Base-by-base conservation (phyloP, 2,113 vertebrate genomes). In the Speoplatyrhinus poulsoni region DNA sequence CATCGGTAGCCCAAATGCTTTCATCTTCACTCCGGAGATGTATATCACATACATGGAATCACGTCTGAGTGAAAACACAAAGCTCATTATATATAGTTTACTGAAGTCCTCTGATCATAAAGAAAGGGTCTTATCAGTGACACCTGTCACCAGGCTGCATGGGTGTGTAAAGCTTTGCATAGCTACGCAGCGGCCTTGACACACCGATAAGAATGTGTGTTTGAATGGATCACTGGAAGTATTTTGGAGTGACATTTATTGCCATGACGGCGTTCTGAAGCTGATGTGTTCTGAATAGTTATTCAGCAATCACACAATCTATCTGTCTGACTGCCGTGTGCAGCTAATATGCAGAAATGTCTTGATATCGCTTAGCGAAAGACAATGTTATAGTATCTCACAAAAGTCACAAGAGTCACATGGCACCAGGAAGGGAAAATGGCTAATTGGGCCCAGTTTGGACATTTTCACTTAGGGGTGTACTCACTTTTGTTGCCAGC, bases 221-320 rank as follows among this genome's bases (percentile, higher is more conserved):
- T 46, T 49, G 19, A 69, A 65, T 69, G 52, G 50, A 60, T 60
- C 70, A 62, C 33, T 67, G 33, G 32, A 80, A 68, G 58, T 54
- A 60, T 52, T 36, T 59, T 3, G 16, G 32, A 72, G 59, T 69
- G 82, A 79, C 16, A 36, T 72, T 46, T 10, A 79, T 85, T 82
- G 82, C 82, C 81, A 83, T 84, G 76, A 78, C 68, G 70, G 70
- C 81, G 76, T 70, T 19, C 81, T 79, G 16, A 13, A 73, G 72
- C 62, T 62, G 69, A 69, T 47, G 63, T n/a, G 62, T 82, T 73
- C 47, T 48, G 77, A 77, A 82, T 82, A 69, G 52, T 77, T 62
- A 81, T 52, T 53, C 19, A 47, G 65, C 66, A 48, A 77, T 84
- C 84, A 81, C 36, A 75, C 16, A 8, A 69, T 57, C n/a, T 32